Evolutionary conservation across 2,797 vertebrate species (phyloP), one percentile per base, ranked within the genome.

Genomic region (Chromobotia macracanthus): DNA sequence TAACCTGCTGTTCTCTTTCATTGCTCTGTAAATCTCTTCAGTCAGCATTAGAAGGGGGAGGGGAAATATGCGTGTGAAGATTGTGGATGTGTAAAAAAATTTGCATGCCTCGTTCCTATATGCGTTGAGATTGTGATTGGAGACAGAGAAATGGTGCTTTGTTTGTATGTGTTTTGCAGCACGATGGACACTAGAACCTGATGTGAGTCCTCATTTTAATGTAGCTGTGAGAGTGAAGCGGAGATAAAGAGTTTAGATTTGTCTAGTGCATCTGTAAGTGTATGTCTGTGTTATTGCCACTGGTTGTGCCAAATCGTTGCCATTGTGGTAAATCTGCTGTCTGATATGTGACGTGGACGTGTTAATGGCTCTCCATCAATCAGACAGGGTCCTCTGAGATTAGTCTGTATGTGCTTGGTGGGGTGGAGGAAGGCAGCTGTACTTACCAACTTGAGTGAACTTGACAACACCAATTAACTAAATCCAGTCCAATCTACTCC

Each of bases 281-380:
- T 61, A 58, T 41, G 28, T 66, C 55, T 73, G 56, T 58, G 23
- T 50, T 61, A 72, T 12, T 68, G 56, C 64, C 64, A 61, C 21
- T 58, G 73, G 64, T 31, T 50, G 48, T 79, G 83, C 82, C 83
- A 83, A 64, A 80, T 69, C 28, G 56, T 65, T 70, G 3, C 82
- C 21, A 50, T 48, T 9, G 48, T 77, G 44, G 64, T 85, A 87
- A 86, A 86, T 87, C 85, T 69, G 67, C n/a, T 21, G 71, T 51
- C 67, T 83, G 84, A 82, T 83, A 80, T 75, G 69, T 19, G 48
- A 60, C 31, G 28, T 83, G 48, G 77, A 72, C 72, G 75, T 61
- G 69, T 80, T 83, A 84, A 87, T 82, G 81, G 79, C 75, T 46
- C 55, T 31, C 38, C 82, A 86, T 87, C 79, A 56, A 83, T 85